These are phyloP conservation scores for Bergia sp. DNA, from an alignment of 92 coral and sea anemone genomes.

Conservation along the genomic window DNA sequence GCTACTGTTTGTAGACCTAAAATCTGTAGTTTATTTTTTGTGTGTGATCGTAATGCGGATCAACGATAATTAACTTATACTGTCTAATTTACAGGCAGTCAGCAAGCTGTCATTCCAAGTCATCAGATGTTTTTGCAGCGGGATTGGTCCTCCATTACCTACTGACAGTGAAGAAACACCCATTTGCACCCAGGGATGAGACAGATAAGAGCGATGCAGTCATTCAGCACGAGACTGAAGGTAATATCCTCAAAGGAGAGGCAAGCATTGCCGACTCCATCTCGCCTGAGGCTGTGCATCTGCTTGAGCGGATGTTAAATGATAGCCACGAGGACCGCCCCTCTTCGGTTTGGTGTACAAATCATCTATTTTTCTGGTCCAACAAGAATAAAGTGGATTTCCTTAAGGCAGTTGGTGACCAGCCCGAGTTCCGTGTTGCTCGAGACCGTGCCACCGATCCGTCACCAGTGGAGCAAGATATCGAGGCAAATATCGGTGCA, in stretches of 20 bases:
- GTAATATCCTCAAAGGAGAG: slow-evolving; percentile 27
- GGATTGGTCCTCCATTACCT: slow-evolving; percentile 55
- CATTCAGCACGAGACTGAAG: slow-evolving; percentile 32
- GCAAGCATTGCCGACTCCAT: slow-evolving; percentile 11
- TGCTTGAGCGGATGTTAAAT: slow-evolving; percentile 4
- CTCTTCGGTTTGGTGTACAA: slow-evolving; percentile 5
- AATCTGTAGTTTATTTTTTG: no score
- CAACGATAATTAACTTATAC: no score
- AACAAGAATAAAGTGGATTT: slow-evolving; percentile 46
- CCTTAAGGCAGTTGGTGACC: slow-evolving; percentile 54
- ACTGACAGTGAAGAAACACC: slow-evolving; percentile 47
- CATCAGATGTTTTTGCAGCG: slow-evolving; percentile 44
- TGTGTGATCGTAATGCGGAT: no score
- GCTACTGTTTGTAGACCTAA: no score
- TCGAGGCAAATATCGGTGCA: slow-evolving; percentile 32
- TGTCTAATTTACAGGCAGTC: neutral
- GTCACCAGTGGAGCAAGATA: slow-evolving; percentile 31
- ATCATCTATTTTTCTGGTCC: slow-evolving; percentile 47
- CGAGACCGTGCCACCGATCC: slow-evolving; percentile 21
- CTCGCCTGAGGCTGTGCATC: slow-evolving; percentile 6
- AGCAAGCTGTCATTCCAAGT: slow-evolving; percentile 28
- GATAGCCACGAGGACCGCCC: slow-evolving; percentile 35
- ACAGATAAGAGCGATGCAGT: slow-evolving; percentile 8
- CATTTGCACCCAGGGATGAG: slow-evolving; percentile 10
- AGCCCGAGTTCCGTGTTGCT: slow-evolving; percentile 36